Evolutionary conservation across 2,797 vertebrate species (phyloP).

Genomic region (Acridotheres tristis): DNA sequence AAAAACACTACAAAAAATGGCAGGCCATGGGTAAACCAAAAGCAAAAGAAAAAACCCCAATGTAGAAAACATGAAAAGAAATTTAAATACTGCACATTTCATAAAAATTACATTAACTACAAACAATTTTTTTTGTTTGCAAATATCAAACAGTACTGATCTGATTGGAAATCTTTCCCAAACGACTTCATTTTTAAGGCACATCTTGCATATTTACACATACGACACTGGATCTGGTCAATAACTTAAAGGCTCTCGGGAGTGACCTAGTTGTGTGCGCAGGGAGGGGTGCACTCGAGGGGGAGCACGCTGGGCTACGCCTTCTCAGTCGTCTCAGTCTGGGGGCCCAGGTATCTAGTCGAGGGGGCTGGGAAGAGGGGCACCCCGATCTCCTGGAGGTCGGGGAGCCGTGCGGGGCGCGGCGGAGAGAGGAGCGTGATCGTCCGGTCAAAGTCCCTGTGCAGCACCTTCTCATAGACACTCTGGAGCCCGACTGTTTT

Average conservation of each 20-base stretch:
- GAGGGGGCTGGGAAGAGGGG: constrained; percentile 87
- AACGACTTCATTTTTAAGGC: constrained; percentile 75
- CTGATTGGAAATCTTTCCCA: constrained; percentile 79
- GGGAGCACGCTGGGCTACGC: constrained; percentile 44
- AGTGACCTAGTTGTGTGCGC: constrained; percentile 53
- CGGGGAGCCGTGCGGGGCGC: constrained; percentile 88
- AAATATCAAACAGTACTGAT: constrained; percentile 81
- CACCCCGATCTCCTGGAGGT: constrained; percentile 89
- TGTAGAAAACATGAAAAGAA: constrained; percentile 55
- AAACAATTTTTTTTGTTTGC: constrained; percentile 77
- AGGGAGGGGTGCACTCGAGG: constrained; percentile 20
- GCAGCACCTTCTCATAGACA: constrained; percentile 91
- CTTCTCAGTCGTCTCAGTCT: constrained; percentile 75
- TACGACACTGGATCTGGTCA: constrained; percentile 72
- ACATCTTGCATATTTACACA: constrained; percentile 72
- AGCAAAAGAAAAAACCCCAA: constrained; percentile 17
- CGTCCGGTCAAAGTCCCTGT: constrained; percentile 89
- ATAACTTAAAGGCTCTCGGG: constrained; percentile 77
- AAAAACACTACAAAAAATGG: constrained; percentile 81
- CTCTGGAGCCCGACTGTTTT: constrained; percentile 91
- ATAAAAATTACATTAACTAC: constrained; percentile 85
- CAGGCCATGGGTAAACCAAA: constrained; percentile 76
- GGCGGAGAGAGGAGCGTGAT: constrained; percentile 89
- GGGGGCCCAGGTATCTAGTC: constrained; percentile 79
- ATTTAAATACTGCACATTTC: constrained; percentile 83